Conservation (phyloP, 2,888 invertebrate species). For the Cylloceria caligata region DNA sequence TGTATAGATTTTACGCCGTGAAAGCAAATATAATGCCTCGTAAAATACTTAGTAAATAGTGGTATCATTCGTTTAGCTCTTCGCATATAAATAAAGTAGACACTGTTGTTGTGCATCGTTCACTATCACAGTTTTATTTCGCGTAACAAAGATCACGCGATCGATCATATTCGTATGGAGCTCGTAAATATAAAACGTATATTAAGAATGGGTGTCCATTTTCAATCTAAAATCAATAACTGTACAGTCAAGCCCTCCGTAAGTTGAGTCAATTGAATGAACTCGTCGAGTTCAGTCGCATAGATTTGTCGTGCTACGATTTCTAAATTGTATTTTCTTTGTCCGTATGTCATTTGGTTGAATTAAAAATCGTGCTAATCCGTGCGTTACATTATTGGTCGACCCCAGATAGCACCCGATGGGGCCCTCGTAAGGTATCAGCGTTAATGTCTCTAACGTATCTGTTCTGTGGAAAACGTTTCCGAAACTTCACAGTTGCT, state of each 20-base stretch:
- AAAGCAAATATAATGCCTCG: constrained; percentile 66
- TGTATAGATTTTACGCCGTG: constrained; percentile 61
- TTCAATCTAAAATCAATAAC: not conserved
- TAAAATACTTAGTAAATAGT: constrained; percentile 62
- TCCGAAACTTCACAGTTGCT: too few relatives aligned
- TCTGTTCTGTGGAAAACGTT: too few relatives aligned
- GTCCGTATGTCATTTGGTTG: too few relatives aligned
- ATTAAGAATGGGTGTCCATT: constrained; percentile 11
- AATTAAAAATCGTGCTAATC: too few relatives aligned
- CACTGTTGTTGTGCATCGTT: constrained; percentile 41
- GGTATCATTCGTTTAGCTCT: constrained; percentile 25
- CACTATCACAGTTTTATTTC: constrained; percentile 50
- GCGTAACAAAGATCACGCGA: constrained; percentile 51
- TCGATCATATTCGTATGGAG: constrained; percentile 35
- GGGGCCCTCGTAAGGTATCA: too few relatives aligned
- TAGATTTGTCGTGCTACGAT: too few relatives aligned
- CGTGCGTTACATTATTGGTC: too few relatives aligned
- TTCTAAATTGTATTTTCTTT: too few relatives aligned
- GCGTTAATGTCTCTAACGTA: too few relatives aligned
- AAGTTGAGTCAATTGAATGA: too few relatives aligned
- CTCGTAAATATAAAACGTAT: constrained; percentile 38
- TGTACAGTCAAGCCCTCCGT: not conserved
- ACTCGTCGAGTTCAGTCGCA: too few relatives aligned
- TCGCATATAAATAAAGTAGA: constrained; percentile 29
- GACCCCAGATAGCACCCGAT: too few relatives aligned